phyloP scores from a whole-genome alignment of 2,888 invertebrate genomes.

The Brachycybe producta region DNA sequence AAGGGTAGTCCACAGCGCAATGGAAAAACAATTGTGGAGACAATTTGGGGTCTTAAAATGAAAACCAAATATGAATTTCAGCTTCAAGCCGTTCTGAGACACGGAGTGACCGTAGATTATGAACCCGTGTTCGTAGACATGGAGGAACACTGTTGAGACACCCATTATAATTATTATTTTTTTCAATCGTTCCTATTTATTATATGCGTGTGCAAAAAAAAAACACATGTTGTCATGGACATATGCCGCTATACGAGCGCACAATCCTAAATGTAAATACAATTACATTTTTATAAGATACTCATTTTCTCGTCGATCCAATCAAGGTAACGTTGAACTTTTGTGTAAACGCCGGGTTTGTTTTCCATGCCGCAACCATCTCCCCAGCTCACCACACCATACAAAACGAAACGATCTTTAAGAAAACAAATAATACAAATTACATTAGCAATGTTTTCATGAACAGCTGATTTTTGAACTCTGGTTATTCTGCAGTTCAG shows the following conservation, averaged over 20 bases:
- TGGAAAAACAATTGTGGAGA: conserved; percentile 9
- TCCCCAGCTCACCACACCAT: conserved; percentile 17
- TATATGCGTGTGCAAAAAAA: too few relatives aligned
- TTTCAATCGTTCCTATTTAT: too few relatives aligned
- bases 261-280: too few relatives aligned
- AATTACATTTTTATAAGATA: neutral
- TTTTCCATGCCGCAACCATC: conserved; percentile 11
- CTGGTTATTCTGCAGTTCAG: too few relatives aligned
- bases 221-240: too few relatives aligned
- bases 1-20: conserved; percentile 3
- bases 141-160: too few relatives aligned
- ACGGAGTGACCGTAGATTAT: conserved; percentile 4
- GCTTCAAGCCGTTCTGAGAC: conserved; percentile 6
- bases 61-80: conserved; percentile 6
- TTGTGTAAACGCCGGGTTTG: conserved; percentile 16
- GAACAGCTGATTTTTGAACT: too few relatives aligned
- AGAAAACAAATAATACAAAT: neutral
- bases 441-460: neutral
- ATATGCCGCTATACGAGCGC: too few relatives aligned
- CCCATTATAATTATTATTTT: too few relatives aligned
- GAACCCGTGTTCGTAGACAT: conserved; percentile 5
- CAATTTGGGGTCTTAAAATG: neutral
- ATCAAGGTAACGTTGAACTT: conserved; percentile 9
- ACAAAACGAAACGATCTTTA: neutral
- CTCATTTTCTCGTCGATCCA: conserved; percentile 13